Evolutionary conservation across 1,140 invertebrate genomes (phyloP).

Genomic region (Fopius arisanus): DNA sequence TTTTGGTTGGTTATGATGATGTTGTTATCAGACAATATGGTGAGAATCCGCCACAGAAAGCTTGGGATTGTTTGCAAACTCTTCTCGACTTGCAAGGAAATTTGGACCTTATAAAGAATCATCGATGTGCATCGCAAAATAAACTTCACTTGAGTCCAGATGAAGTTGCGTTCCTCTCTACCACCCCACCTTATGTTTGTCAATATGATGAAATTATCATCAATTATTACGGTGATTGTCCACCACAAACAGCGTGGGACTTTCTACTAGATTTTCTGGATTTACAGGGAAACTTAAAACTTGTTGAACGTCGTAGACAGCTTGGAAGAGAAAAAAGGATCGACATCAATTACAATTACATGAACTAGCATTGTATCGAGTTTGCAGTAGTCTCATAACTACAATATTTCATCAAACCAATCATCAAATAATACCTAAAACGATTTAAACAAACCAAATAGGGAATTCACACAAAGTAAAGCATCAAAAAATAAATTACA

Average conservation of each 20-base stretch:
- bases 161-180: neutral
- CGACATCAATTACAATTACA: too few relatives aligned
- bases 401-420: too few relatives aligned
- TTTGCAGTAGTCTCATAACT: too few relatives aligned
- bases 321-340: too few relatives aligned
- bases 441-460: too few relatives aligned
- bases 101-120: neutral
- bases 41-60: neutral
- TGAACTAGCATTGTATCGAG: too few relatives aligned
- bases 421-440: too few relatives aligned
- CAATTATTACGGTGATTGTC: neutral
- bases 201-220: conserved; percentile 3
- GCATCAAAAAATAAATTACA: too few relatives aligned
- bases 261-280: conserved; percentile 7
- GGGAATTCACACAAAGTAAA: too few relatives aligned
- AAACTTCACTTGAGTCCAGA: too few relatives aligned
- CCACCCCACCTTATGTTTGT: conserved; percentile 1
- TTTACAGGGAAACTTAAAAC: neutral
- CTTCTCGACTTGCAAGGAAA: conserved; percentile 3
- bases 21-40: neutral
- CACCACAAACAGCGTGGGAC: neutral
- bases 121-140: neutral
- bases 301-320: too few relatives aligned
- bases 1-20: neutral
- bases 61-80: neutral